Evolutionary conservation across 2,888 invertebrate species (phyloP), one percentile per base, ranked within the genome.

Genomic region (Chaitophorus viminalis): DNA sequence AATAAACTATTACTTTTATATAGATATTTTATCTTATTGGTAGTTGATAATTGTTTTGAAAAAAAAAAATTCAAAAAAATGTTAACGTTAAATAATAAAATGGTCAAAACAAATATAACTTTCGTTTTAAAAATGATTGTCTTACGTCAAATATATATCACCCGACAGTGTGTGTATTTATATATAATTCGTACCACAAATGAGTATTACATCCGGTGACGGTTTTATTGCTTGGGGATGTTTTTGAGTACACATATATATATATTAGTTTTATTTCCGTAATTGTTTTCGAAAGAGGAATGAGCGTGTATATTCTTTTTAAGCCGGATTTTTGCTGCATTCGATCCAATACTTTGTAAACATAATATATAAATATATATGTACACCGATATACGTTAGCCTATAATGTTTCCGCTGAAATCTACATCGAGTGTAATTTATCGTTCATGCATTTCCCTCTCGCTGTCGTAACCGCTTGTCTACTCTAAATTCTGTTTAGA

Each of bases 261-360:
- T 81, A 68, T 78, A 31, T 82, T 82, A 52, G 77, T 52, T 82
- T 74, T 82, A 82, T 82, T 74, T 82, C 54, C 74, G 75, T 75
- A 82, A 82, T 83, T 75, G 75, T 83, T 83, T 83, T 75, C 83
- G 83, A 65, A 83, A 83, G 33, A 75, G 74, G 72, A 79, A 74
- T 54, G 36, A 46, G 46, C 82, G 74, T 29, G 29, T 18, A 68
- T 82, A 82, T n/a, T 29, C 54, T 39, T 68, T 81, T 81, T 39
- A 54, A 82, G 82, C 29, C 33, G 72, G 52, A 72, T 65, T 79
- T 65, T 78, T 54, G 54, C 52, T 33, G 31, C 79, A 65, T 79
- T 68, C 65, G 29, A 81, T 81, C 68, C 79, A n/a, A 78, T 65
- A 31, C 4, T n/a, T 11, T 25, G 46, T 36, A 46, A 46, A 14